Conservation (phyloP, 2,888 invertebrate genomes). For the Tetanocera ferruginea region DNA sequence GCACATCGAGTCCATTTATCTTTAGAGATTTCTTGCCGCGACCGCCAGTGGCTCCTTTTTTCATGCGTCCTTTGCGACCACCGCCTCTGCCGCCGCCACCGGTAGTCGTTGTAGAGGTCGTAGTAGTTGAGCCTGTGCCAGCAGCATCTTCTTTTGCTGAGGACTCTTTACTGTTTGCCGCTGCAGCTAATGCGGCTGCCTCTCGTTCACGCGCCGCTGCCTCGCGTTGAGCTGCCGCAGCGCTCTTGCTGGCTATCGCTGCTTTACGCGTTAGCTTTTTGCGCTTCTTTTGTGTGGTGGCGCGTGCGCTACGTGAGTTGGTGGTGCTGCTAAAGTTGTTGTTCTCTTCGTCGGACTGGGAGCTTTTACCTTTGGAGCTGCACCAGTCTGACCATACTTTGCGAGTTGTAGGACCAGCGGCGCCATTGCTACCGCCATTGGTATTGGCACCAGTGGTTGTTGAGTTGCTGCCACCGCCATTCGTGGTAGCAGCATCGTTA, state of each 20-base stretch:
- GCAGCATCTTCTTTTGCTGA: conserved; percentile 70
- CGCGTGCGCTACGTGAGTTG: conserved; percentile 57
- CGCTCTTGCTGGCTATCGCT: conserved; percentile 65
- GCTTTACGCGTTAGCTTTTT: conserved; percentile 69
- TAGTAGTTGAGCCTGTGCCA: conserved; percentile 39
- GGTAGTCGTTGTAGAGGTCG: neutral
- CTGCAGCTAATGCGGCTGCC: conserved; percentile 66
- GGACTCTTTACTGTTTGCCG: conserved; percentile 59
- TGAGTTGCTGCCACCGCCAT: conserved; percentile 35
- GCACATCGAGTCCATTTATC: conserved; percentile 88
- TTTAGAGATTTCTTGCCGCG: conserved; percentile 78
- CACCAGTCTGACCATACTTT: conserved; percentile 83
- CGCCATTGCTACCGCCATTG: conserved; percentile 72
- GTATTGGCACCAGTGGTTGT: conserved; percentile 58
- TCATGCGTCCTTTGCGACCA: conserved; percentile 73
- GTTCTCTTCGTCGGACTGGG: conserved; percentile 74
- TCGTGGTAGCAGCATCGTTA: conserved; percentile 56
- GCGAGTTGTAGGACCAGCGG: conserved; percentile 78
- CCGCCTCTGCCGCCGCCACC: conserved; percentile 55
- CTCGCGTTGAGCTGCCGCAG: conserved; percentile 61
- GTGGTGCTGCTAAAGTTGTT: conserved; percentile 65
- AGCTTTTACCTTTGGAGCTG: conserved; percentile 74
- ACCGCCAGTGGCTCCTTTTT: conserved; percentile 73
- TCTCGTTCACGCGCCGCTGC: conserved; percentile 62
- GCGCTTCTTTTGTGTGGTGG: conserved; percentile 64